A percentile compares a stretch with the other conserved stretches of the same genome.
These are phyloP conservation scores for Rhinatrema bivittatum DNA, from an alignment of 2,797 vertebrate species.

Conservation along the genomic window DNA sequence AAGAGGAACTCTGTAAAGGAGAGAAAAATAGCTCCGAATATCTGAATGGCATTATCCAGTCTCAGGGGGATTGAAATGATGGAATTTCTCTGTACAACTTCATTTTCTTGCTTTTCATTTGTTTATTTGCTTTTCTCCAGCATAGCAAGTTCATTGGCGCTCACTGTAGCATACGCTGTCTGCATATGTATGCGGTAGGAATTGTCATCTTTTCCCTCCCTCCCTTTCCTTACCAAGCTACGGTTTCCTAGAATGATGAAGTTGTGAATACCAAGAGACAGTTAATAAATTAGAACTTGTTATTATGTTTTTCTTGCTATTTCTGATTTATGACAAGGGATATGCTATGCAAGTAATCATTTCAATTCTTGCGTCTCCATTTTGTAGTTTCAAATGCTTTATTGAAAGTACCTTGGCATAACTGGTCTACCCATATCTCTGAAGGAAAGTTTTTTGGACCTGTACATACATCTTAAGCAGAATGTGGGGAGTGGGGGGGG, in stretches of 20 bases:
- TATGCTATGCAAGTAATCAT: slow-evolving; percentile 15
- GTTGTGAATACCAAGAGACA: slow-evolving; percentile 23
- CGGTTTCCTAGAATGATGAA: slow-evolving; percentile 25
- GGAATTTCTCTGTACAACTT: neutral
- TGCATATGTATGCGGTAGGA: too few relatives aligned
- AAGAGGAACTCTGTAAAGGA: neutral
- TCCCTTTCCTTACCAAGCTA: slow-evolving; percentile 5
- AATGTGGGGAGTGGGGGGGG: too few relatives aligned
- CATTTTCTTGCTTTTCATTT: neutral
- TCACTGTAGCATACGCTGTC: too few relatives aligned
- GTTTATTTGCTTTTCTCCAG: too few relatives aligned
- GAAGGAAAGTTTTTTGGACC: slow-evolving; percentile 21
- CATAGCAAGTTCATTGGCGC: too few relatives aligned
- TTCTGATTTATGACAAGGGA: slow-evolving; percentile 34
- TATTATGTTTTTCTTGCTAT: slow-evolving; percentile 23
- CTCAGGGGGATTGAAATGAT: neutral
- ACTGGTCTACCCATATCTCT: slow-evolving; percentile 6
- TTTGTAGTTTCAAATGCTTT: slow-evolving; percentile 21
- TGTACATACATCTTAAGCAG: slow-evolving; percentile 17
- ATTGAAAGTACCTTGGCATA: slow-evolving; percentile 20
- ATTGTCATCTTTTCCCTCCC: slow-evolving; percentile 7
- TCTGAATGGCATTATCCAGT: neutral
- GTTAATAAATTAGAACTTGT: slow-evolving; percentile 31
- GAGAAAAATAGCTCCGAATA: too few relatives aligned
- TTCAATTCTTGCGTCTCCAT: slow-evolving; percentile 15